phyloP scores from a whole-genome alignment of 2,888 invertebrate genomes.

The Melanchra persicariae region DNA sequence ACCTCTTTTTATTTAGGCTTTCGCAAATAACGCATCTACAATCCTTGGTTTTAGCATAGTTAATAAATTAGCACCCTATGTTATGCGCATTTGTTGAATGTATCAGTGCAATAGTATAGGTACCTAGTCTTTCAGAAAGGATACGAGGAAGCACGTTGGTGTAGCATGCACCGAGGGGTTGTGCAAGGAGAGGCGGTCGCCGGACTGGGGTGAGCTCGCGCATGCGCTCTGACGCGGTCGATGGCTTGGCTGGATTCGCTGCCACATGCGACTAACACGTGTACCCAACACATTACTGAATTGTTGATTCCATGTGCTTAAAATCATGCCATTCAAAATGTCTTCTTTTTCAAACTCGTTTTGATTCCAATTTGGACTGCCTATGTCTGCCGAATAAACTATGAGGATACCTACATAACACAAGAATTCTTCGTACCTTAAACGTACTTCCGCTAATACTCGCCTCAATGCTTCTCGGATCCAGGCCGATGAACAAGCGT shows the following conservation, averaged over 20 bases:
- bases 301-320: conserved; percentile 47
- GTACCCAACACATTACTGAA: conserved; percentile 64
- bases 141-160: conserved; percentile 57
- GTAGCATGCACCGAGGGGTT: conserved; percentile 77
- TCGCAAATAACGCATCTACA: conserved; percentile 4
- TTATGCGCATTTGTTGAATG: conserved; percentile 44
- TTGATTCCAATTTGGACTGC: conserved; percentile 23
- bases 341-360: conserved; percentile 10
- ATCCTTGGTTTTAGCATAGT: background rate
- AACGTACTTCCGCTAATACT: conserved; percentile 80
- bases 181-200: conserved; percentile 71
- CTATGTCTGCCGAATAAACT: conserved; percentile 53
- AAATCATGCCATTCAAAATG: conserved; percentile 3
- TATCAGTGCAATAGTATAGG: conserved; percentile 49
- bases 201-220: conserved; percentile 79
- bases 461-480: conserved; percentile 78
- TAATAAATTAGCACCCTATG: conserved; percentile 4
- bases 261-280: conserved; percentile 85
- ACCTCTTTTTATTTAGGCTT: background rate
- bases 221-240: conserved; percentile 85
- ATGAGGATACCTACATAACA: conserved; percentile 55
- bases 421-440: conserved; percentile 68
- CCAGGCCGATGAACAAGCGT: conserved; percentile 86
- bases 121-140: conserved; percentile 54
- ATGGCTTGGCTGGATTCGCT: conserved; percentile 74